These are phyloP conservation scores for Piaya cayana DNA, from an alignment of 2,113 vertebrate genomes.

Conservation along the genomic window DNA sequence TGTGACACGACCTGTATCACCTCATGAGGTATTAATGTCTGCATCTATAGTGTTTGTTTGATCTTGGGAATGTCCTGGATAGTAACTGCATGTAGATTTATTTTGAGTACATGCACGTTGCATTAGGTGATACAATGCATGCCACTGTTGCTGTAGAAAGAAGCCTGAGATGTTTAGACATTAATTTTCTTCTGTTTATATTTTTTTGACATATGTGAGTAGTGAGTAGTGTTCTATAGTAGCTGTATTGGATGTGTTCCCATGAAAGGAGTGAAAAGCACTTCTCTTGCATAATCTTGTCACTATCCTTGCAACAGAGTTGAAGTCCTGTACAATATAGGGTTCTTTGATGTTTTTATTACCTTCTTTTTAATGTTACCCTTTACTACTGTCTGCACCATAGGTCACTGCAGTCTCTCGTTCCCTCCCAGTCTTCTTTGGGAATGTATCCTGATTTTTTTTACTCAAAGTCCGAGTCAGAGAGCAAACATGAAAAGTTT, in stretches of 20 bases:
- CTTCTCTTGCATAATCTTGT: background rate
- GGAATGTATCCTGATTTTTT: background rate
- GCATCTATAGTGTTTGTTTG: background rate
- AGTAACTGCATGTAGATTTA: background rate
- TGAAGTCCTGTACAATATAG: background rate
- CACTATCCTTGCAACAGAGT: background rate
- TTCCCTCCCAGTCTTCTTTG: background rate
- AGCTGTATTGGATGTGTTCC: background rate
- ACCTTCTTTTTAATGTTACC: background rate
- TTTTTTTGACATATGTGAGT: background rate
- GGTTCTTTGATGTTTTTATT: background rate
- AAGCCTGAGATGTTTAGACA: background rate
- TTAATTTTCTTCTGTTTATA: background rate
- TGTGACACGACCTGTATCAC: slow-evolving; percentile 93
- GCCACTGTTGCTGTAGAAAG: background rate
- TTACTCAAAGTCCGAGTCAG: background rate
- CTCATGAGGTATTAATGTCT: slow-evolving; percentile 87
- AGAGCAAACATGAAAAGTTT: background rate
- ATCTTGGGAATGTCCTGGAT: background rate
- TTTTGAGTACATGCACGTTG: fast-evolving
- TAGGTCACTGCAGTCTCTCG: background rate
- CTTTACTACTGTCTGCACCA: background rate
- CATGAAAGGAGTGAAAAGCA: background rate
- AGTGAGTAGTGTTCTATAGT: background rate
- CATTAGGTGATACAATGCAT: background rate